Evolutionary conservation across 2,797 vertebrate genomes (phyloP), one percentile per base, ranked within the genome.

Genomic region (Hybognathus amarus): DNA sequence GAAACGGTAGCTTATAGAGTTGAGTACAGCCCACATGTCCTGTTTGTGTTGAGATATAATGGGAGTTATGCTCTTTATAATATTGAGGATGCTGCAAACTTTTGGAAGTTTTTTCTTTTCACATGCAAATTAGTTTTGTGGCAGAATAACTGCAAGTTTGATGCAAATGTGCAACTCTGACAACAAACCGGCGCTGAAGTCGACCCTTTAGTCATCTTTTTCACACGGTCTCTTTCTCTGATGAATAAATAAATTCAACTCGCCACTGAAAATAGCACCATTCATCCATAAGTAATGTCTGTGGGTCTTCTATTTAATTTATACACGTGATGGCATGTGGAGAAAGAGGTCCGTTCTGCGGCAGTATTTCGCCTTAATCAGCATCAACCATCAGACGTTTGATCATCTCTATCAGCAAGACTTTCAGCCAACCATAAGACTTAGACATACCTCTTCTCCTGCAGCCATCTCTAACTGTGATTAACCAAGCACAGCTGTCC

Each of bases 251-350:
- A 71, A 92, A 91, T 92, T 90, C 86, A 91, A 89, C 92, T 90
- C 78, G 85, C 91, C 90, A 83, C 90, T 89, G 90, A 90, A 93
- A 95, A 92, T 92, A 92, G 91, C 92, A 92, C 83, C 74, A 87
- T 89, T 91, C 91, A 91, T 91, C 91, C 92, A 91, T 92, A 92
- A 93, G 92, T 94, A 93, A 94, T 91, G 90, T 90, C 92, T 85
- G 54, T 85, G 87, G 75, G 87, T 84, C 90, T 92, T 92, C 92
- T 93, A 91, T 93, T 93, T 94, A 89, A 92, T 93, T 94, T 87
- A 93, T 93, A 91, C 90, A 88, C 83, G 85, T 84, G 27, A 88
- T 24, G n/a, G 56, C 79, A 54, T 87, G 85, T 85, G 59, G 80
- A 33, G 73, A 20, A 68, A 59, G 24, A 76, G 30, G 24, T 59